A percentile compares a stretch with the other conserved stretches of the same genome.
Conservation (phyloP, 2,113 vertebrate genomes). For the Apodemus speciosus region DNA sequence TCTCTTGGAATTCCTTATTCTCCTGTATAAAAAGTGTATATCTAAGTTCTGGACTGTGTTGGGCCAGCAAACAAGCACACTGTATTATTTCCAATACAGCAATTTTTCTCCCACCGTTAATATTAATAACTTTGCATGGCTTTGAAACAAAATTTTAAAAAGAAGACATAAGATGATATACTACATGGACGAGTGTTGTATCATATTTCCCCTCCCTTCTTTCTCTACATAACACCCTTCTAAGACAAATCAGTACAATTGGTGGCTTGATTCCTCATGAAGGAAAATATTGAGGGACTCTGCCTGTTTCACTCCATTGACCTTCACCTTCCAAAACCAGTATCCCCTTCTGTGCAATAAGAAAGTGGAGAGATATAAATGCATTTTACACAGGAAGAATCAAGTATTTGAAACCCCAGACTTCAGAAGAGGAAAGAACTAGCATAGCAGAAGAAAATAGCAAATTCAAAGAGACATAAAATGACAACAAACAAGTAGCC, state of each 20-base stretch:
- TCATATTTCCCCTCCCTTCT: background rate
- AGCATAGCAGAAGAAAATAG: background rate
- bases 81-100: background rate
- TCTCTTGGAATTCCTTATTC: background rate
- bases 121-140: background rate
- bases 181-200: background rate
- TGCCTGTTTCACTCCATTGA: constrained; percentile 6
- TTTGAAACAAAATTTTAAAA: constrained; percentile 1
- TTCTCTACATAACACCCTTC: background rate
- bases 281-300: background rate
- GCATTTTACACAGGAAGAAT: background rate
- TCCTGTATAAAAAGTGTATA: background rate
- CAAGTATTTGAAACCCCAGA: background rate
- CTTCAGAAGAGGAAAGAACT: constrained; percentile 9
- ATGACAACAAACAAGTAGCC: background rate
- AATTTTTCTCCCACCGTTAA: background rate
- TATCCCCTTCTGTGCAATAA: background rate
- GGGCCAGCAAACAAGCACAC: background rate
- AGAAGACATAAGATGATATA: background rate
- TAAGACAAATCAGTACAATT: background rate
- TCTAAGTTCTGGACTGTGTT: background rate
- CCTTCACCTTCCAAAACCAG: background rate
- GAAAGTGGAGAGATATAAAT: background rate
- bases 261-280: background rate
- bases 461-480: background rate